phyloP scores from a whole-genome alignment of 1,140 invertebrate species.

The Aphelenchoides besseyi region DNA sequence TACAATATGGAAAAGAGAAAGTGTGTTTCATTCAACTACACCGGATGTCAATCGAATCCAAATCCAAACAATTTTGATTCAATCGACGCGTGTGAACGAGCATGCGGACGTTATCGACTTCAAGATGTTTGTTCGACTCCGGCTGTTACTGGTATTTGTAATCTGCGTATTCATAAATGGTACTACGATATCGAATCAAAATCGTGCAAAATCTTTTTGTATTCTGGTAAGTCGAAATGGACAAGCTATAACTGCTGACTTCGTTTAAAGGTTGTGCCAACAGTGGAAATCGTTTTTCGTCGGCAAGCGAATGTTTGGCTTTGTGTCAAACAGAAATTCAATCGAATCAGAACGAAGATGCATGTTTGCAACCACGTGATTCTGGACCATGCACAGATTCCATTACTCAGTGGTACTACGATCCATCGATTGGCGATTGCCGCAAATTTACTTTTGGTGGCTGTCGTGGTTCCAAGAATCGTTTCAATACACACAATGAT shows the following conservation, averaged over 20 bases:
- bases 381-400: slow-evolving; percentile 56
- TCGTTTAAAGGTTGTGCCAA: too few relatives aligned
- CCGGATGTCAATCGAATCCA: slow-evolving; percentile 53
- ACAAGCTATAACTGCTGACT: too few relatives aligned
- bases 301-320: slow-evolving; percentile 52
- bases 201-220: slow-evolving; percentile 56
- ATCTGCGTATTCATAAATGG: slow-evolving; percentile 45
- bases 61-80: slow-evolving; percentile 59
- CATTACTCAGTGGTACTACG: slow-evolving; percentile 66
- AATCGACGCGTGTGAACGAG: slow-evolving; percentile 53
- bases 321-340: slow-evolving; percentile 47
- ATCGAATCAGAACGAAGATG: slow-evolving; percentile 28
- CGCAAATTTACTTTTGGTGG: slow-evolving; percentile 69
- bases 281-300: slow-evolving; percentile 59
- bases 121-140: slow-evolving; percentile 73
- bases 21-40: slow-evolving; percentile 57
- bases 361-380: slow-evolving; percentile 45
- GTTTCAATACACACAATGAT: slow-evolving; percentile 65
- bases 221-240: slow-evolving; percentile 39
- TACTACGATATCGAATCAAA: slow-evolving; percentile 41
- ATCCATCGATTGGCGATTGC: slow-evolving; percentile 64
- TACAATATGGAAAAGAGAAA: slow-evolving; percentile 45
- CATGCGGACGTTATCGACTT: slow-evolving; percentile 54
- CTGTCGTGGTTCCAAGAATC: slow-evolving; percentile 73
- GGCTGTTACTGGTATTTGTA: slow-evolving; percentile 74